Percentiles rank a stretch among this genome's conserved stretches.
Conservation (phyloP, 2,113 vertebrate genomes). For the Hippopotamus amphibius region DNA sequence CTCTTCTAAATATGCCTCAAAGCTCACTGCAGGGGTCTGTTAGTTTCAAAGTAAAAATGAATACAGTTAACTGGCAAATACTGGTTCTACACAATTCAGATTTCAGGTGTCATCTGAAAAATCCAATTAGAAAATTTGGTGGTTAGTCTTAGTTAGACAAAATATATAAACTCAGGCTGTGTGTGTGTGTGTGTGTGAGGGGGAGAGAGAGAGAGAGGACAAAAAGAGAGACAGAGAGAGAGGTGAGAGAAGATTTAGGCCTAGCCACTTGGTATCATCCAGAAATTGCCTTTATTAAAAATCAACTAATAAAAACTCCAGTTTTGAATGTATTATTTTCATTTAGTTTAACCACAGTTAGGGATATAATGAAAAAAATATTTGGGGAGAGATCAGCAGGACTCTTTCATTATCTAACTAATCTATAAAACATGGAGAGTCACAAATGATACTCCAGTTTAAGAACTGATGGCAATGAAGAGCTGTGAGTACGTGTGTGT, state of each 20-base stretch:
- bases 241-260: not conserved
- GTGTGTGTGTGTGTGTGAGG: not conserved
- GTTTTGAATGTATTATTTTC: not conserved
- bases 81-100: not conserved
- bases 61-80: not conserved
- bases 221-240: not conserved
- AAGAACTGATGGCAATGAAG: not conserved
- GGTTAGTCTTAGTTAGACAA: not conserved
- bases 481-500: not conserved
- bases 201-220: not conserved
- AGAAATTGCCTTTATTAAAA: constrained; percentile 47
- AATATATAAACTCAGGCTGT: not conserved
- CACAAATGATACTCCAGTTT: not conserved
- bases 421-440: not conserved
- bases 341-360: constrained; percentile 33
- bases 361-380: constrained; percentile 25
- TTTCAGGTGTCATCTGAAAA: constrained; percentile 1
- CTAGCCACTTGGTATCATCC: not conserved
- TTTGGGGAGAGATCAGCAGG: not conserved
- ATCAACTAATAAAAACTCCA: not conserved
- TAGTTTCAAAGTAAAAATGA: not conserved
- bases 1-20: not conserved
- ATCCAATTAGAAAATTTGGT: not conserved
- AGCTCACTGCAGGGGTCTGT: not conserved
- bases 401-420: not conserved